A percentile compares a stretch with the other conserved stretches of the same genome.
Evolutionary conservation across 2,113 vertebrate species (phyloP).

Genomic region (Columba livia): DNA sequence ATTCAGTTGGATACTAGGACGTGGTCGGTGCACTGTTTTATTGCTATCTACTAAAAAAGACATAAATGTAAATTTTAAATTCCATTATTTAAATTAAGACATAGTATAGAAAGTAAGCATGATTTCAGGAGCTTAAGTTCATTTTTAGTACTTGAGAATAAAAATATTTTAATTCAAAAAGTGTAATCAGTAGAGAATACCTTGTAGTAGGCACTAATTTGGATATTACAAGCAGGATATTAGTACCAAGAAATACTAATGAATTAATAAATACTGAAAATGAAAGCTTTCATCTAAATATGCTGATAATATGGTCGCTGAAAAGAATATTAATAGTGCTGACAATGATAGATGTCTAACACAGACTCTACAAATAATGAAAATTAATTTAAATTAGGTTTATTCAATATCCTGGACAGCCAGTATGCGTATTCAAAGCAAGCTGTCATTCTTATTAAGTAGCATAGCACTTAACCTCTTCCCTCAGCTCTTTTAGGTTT

Average conservation of each 20-base stretch:
- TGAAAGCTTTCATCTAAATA: conserved; percentile 51
- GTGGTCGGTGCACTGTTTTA: neutral
- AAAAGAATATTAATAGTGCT: conserved; percentile 35
- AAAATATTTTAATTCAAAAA: neutral
- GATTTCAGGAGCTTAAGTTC: conserved; percentile 9
- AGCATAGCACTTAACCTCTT: conserved; percentile 49
- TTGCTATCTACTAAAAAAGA: neutral
- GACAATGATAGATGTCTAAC: conserved; percentile 36
- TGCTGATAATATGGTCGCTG: conserved; percentile 29
- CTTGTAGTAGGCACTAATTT: conserved; percentile 47
- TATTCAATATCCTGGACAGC: conserved; percentile 45
- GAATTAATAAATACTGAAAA: conserved; percentile 68
- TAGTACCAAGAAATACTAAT: conserved; percentile 54
- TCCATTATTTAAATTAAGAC: neutral
- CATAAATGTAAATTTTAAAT: neutral
- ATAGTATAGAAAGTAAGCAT: neutral
- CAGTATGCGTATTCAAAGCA: conserved; percentile 45
- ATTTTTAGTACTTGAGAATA: conserved; percentile 1
- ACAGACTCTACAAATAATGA: conserved; percentile 37
- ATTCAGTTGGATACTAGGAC: neutral
- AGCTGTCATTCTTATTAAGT: conserved; percentile 61
- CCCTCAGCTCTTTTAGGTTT: conserved; percentile 13
- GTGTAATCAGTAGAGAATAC: conserved; percentile 44
- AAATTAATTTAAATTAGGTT: conserved; percentile 55
- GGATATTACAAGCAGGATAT: conserved; percentile 49